Percentiles rank a stretch among this genome's conserved stretches.
phyloP scores from a whole-genome alignment of 1,140 invertebrate species.

The Polypedilum vanderplanki region DNA sequence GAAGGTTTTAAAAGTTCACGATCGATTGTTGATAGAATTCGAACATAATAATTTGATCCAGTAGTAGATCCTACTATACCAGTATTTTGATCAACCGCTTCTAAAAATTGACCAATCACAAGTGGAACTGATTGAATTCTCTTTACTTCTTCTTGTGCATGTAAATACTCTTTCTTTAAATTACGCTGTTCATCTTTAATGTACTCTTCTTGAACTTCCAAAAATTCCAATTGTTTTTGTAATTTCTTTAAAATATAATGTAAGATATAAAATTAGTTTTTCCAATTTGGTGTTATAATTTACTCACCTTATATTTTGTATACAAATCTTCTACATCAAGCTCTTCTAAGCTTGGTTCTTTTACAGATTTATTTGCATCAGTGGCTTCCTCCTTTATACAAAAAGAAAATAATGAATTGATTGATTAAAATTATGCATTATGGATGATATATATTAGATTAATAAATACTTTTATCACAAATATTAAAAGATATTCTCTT shows the following conservation, averaged over 20 bases:
- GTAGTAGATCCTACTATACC: constrained; percentile 76
- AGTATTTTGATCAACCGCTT: constrained; percentile 96
- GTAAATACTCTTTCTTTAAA: constrained; percentile 93
- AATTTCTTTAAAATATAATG: constrained; percentile 62
- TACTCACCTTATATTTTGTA: constrained; percentile 81
- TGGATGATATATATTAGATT: neutral
- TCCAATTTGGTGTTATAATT: neutral
- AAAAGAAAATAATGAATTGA: constrained; percentile 31
- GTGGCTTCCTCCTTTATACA: constrained; percentile 53
- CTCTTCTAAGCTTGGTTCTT: constrained; percentile 59
- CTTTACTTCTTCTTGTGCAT: constrained; percentile 97
- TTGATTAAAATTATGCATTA: neutral
- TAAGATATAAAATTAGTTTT: constrained; percentile 30
- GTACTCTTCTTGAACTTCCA: constrained; percentile 96
- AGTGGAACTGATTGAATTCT: constrained; percentile 95
- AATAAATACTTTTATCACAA: too few species aligned
- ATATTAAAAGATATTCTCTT: constrained; percentile 30
- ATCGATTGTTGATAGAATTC: constrained; percentile 94
- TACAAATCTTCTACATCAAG: constrained; percentile 85
- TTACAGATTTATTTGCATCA: constrained; percentile 50
- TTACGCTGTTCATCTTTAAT: constrained; percentile 98
- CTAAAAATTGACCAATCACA: constrained; percentile 96
- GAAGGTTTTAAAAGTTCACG: constrained; percentile 92
- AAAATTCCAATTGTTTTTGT: constrained; percentile 89
- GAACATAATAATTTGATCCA: constrained; percentile 95